phyloP scores from a whole-genome alignment of 2,888 invertebrate genomes.

The Lasius platythorax region DNA sequence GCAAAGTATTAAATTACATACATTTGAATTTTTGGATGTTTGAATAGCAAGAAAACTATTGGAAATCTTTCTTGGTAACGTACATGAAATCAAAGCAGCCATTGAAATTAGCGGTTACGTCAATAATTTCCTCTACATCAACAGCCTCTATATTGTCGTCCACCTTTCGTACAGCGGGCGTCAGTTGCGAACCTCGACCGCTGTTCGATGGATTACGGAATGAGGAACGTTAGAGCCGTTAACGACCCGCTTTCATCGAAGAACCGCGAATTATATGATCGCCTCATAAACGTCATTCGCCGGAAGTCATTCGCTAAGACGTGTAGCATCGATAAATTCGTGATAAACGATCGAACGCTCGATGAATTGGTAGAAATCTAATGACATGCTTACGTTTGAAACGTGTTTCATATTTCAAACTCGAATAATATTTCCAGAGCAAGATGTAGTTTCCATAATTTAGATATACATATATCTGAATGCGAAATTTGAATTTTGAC shows the following conservation, averaged over 20 bases:
- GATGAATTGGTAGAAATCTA: not conserved
- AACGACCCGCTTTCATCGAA: constrained; percentile 74
- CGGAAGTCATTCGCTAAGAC: constrained; percentile 54
- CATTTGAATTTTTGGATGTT: not conserved
- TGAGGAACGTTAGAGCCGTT: constrained; percentile 73
- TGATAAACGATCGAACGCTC: constrained; percentile 3
- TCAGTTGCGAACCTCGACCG: constrained; percentile 25
- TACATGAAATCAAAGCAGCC: not conserved
- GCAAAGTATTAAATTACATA: not conserved
- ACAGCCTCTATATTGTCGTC: constrained; percentile 30
- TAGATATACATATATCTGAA: not conserved
- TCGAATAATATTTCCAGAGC: not conserved
- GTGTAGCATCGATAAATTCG: constrained; percentile 29
- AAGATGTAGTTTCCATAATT: not conserved
- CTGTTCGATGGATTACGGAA: constrained; percentile 69
- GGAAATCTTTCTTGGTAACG: constrained; percentile 12
- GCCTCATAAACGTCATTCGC: constrained; percentile 68
- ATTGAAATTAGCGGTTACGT: constrained; percentile 42
- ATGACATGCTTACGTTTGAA: not conserved
- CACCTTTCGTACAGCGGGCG: constrained; percentile 18
- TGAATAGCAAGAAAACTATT: not conserved
- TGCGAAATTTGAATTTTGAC: not conserved
- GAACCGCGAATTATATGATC: constrained; percentile 63
- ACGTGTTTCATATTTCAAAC: not conserved
- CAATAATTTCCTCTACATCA: constrained; percentile 37